phyloP scores from a whole-genome alignment of 2,888 invertebrate species.

The Plagiodera versicolora region DNA sequence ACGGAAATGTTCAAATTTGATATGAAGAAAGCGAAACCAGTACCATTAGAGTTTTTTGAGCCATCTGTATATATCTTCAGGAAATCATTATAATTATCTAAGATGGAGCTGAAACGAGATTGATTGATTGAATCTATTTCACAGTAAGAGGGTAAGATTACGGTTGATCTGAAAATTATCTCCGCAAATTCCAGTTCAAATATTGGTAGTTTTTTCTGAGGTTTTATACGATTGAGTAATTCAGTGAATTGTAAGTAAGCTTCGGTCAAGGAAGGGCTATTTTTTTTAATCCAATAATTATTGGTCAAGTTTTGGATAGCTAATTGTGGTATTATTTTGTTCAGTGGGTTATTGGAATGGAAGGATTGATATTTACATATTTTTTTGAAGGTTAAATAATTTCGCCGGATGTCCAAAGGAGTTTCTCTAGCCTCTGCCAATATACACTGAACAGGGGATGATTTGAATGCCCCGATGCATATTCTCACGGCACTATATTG shows the following conservation, averaged over 20 bases:
- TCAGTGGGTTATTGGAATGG: neutral
- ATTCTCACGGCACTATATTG: slow-evolving; percentile 2
- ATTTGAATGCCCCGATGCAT: slow-evolving; percentile 1
- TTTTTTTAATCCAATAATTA: no score
- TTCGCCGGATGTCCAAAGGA: neutral
- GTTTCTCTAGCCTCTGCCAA: slow-evolving; percentile 1
- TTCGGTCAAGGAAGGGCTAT: no score
- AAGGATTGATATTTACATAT: neutral
- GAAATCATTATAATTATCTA: no score
- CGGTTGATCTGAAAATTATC: no score
- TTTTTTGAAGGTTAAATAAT: neutral
- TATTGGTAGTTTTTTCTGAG: no score
- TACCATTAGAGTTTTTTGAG: slow-evolving; percentile 1
- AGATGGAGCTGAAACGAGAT: no score
- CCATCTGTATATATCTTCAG: slow-evolving; percentile 4
- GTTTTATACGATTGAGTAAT: no score
- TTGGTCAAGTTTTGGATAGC: neutral
- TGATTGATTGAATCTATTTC: no score
- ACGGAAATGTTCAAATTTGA: neutral
- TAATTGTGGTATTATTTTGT: neutral
- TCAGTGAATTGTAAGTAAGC: no score
- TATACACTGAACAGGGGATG: neutral
- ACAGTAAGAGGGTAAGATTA: no score
- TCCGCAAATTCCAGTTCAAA: no score
- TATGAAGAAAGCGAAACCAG: slow-evolving; percentile 5